Base-by-base conservation (phyloP, 2,888 invertebrate genomes). In the Leucophenga montana region DNA sequence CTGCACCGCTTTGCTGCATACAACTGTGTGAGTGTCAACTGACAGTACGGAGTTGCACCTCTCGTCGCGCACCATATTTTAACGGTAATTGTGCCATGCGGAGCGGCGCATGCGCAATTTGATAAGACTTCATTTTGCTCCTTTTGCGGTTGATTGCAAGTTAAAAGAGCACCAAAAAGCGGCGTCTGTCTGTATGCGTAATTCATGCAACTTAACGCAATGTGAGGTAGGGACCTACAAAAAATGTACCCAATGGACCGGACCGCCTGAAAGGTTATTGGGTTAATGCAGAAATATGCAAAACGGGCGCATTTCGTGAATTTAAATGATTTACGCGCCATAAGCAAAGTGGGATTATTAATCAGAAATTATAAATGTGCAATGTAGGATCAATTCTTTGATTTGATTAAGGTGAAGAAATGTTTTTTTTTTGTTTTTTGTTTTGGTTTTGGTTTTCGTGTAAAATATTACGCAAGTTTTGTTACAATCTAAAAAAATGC, bases 21-120 rank as follows among this genome's bases (percentile, higher is more conserved):
- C n/a, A n/a, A n/a, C n/a, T 72, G 78, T 78, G 78, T 78, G 73
- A 78, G 77, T 78, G 77, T 71, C 64, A 39, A 39, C 39, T 39
- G 39, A 39, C 39, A 39, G 39, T 11, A 39, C 33, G 8, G 4
- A 27, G 27, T 4, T 27, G 9, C 39, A 11, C 39, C 39, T 8
- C 39, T 39, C 48, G 57, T 8, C 20, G 66, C 20, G 66, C 66
- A 76, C 65, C 81, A 78, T 80, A 78, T 44, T 62, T 39, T 62
- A 64, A 64, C 62, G 62, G 62, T 64, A 64, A 64, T 64, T 64
- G 62, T 18, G n/a, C 1, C 50, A 3, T 50, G 50, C 11, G 50
- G 11, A 16, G 50, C 50, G 3, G 50, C 50, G 50, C 16, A 50
- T 50, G 16, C 33, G 33, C 33, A 27, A 56, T 59, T 59, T 59